Percentiles rank a stretch among this genome's conserved stretches.
These are phyloP conservation scores for Chitala chitala DNA, from an alignment of 2,113 vertebrate species.

Conservation along the genomic window DNA sequence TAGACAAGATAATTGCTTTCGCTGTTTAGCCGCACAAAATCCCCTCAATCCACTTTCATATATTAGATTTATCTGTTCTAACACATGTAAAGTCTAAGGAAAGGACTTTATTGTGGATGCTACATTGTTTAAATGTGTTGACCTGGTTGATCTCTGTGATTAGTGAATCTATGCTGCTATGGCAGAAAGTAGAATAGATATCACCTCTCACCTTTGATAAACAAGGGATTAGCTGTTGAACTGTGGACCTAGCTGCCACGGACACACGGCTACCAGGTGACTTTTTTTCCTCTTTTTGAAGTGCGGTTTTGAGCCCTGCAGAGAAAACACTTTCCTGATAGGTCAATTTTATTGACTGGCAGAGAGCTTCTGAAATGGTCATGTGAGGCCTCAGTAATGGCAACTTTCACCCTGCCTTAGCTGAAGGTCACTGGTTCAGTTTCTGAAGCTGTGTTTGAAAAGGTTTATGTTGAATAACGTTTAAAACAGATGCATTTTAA, in stretches of 20 bases:
- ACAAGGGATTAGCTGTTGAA: conserved; percentile 51
- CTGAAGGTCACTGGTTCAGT: conserved; percentile 17
- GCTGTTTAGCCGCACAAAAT: conserved; percentile 36
- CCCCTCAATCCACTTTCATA: conserved; percentile 27
- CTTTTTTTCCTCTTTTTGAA: conserved; percentile 10
- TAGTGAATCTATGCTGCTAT: conserved; percentile 34
- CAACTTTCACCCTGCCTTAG: neutral
- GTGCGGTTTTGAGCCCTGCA: conserved; percentile 25
- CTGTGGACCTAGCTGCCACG: conserved; percentile 39
- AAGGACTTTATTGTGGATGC: conserved; percentile 13
- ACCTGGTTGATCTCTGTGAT: conserved; percentile 50
- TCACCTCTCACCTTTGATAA: conserved; percentile 56
- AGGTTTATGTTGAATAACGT: neutral
- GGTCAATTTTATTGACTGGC: conserved; percentile 49
- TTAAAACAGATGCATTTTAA: neutral
- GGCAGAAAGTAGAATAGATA: conserved; percentile 47
- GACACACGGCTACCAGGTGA: conserved; percentile 24
- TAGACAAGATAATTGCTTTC: conserved; percentile 34
- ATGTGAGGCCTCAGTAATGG: conserved; percentile 27
- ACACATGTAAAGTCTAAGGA: conserved; percentile 14
- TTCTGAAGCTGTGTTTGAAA: neutral
- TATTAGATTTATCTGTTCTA: conserved; percentile 24
- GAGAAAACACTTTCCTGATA: conserved; percentile 23
- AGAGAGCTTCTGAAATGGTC: conserved; percentile 41
- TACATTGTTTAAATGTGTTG: conserved; percentile 48